Evolutionary conservation across 2,797 vertebrate species (phyloP).

Genomic region (Uromys caudimaculatus): DNA sequence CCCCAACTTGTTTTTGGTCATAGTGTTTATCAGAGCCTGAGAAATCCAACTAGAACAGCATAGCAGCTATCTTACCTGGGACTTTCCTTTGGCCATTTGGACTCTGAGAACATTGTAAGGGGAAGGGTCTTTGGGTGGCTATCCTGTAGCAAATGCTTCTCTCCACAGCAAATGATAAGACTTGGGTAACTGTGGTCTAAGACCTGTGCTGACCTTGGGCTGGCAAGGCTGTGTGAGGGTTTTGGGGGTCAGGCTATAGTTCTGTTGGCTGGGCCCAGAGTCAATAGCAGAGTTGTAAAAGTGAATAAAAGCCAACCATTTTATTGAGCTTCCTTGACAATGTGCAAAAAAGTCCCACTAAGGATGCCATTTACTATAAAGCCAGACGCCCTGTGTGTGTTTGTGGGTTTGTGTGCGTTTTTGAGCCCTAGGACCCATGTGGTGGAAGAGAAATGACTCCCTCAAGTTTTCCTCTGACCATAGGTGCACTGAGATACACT

Average conservation of each 20-base stretch:
- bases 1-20: not conserved
- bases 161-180: not conserved
- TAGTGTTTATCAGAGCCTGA: not conserved
- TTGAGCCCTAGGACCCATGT: not conserved
- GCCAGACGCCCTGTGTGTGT: not conserved
- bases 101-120: not conserved
- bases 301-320: not conserved
- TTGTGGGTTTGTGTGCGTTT: not conserved
- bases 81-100: not conserved
- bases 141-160: not conserved
- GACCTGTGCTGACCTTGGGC: not conserved
- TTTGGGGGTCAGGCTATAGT: not conserved
- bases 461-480: not conserved
- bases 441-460: not conserved
- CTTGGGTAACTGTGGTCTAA: not conserved
- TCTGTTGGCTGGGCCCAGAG: not conserved
- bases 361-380: not conserved
- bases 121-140: not conserved
- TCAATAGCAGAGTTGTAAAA: not conserved
- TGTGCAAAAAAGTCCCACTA: no score
- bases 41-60: not conserved
- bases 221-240: not conserved
- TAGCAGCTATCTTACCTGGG: not conserved
- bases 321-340: not conserved
- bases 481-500: no score